A percentile compares a stretch with the other conserved stretches of the same genome.
phyloP scores from a whole-genome alignment of 2,113 vertebrate genomes.

The Brachirus orientalis region DNA sequence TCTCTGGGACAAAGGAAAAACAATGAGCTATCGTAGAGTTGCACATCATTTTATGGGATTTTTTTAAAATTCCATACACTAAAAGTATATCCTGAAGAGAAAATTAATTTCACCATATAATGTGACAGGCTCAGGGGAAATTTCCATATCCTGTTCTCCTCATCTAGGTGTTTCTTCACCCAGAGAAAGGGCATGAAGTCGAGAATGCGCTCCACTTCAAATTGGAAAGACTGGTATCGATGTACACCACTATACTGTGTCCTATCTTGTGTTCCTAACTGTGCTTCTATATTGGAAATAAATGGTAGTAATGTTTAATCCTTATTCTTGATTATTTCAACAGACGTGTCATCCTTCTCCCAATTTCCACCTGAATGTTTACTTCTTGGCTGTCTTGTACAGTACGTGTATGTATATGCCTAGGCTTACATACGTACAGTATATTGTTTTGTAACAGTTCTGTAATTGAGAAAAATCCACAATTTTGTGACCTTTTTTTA shows the following conservation, averaged over 20 bases:
- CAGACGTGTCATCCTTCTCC: conserved; percentile 60
- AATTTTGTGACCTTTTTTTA: conserved; percentile 78
- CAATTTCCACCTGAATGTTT: conserved; percentile 76
- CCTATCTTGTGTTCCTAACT: conserved; percentile 69
- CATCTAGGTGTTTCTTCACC: conserved; percentile 17
- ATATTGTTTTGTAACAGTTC: conserved; percentile 77
- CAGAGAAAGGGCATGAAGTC: conserved; percentile 17
- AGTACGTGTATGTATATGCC: conserved; percentile 67
- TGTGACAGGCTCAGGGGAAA: conserved; percentile 32
- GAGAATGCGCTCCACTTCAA: conserved; percentile 21
- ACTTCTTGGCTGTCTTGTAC: conserved; percentile 76
- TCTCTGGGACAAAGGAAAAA: conserved; percentile 38
- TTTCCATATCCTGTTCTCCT: neutral
- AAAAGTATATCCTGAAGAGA: neutral
- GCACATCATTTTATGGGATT: conserved; percentile 1
- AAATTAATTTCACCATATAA: neutral
- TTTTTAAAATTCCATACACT: neutral
- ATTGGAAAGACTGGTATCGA: conserved; percentile 48
- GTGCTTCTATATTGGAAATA: conserved; percentile 72
- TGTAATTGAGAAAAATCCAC: conserved; percentile 70
- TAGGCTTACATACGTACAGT: conserved; percentile 66
- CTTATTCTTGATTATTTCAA: conserved; percentile 49
- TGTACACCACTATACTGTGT: conserved; percentile 67
- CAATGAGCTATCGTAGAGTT: neutral
- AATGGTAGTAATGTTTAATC: conserved; percentile 46